Conservation (phyloP, 2,113 vertebrate species). For the Pseudopodoces humilis region DNA sequence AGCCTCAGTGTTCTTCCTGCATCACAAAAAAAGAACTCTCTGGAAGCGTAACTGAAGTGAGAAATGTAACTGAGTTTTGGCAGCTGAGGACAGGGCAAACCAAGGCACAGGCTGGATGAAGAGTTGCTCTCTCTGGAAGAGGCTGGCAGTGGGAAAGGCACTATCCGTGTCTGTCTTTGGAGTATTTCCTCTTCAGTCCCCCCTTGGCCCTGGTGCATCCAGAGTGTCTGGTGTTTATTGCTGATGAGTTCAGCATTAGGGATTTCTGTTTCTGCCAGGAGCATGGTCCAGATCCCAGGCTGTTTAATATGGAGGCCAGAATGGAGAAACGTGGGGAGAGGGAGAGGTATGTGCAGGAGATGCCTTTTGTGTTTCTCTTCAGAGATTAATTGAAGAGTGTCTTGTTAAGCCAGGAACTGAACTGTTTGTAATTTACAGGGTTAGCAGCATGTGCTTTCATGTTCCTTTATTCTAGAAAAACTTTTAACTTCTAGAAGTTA, state of each 20-base stretch:
- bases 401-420: not conserved
- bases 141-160: not conserved
- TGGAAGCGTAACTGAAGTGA: not conserved
- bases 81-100: not conserved
- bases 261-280: constrained; percentile 2
- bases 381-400: not conserved
- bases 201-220: not conserved
- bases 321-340: not conserved
- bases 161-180: not conserved
- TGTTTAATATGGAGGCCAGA: not conserved
- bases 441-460: not conserved
- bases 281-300: not conserved
- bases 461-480: not conserved
- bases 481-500: not conserved
- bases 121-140: not conserved
- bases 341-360: not conserved
- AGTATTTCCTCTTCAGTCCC: not conserved
- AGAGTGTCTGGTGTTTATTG: not conserved
- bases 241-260: not conserved
- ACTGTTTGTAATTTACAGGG: not conserved
- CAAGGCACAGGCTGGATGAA: not conserved
- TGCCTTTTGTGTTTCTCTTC: not conserved
- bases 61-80: not conserved
- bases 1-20: not conserved
- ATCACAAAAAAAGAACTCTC: not conserved